Percentiles rank a stretch among this genome's conserved stretches.
phyloP scores from a whole-genome alignment of 2,113 vertebrate species.

The Caranx melampygus region DNA sequence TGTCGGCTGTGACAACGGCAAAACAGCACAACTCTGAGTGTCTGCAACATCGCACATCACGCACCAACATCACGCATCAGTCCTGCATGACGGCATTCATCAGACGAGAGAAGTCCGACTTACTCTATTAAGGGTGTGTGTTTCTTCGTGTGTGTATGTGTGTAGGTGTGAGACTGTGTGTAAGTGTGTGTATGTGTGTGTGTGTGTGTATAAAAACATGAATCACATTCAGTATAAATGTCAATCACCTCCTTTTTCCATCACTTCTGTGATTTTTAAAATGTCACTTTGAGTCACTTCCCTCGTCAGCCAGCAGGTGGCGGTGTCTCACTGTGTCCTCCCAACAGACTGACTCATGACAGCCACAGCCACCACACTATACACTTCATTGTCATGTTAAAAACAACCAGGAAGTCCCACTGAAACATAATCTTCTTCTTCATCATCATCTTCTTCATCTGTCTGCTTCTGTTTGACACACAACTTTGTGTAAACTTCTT shows the following conservation, averaged over 20 bases:
- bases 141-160: not conserved
- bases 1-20: not conserved
- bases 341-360: conserved; percentile 19
- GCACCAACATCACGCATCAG: too few relatives aligned
- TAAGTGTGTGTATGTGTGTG: not conserved
- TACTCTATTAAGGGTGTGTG: not conserved
- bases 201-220: too few relatives aligned
- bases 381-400: conserved; percentile 1
- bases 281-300: not conserved
- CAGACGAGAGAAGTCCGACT: not conserved
- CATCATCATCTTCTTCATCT: not conserved
- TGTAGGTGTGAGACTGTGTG: too few relatives aligned
- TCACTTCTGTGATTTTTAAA: not conserved
- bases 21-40: not conserved
- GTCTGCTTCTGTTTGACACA: not conserved
- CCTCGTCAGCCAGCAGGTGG: conserved; percentile 70
- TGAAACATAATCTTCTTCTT: conserved; percentile 1
- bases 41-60: not conserved
- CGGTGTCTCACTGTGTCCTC: conserved; percentile 36
- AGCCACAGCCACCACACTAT: not conserved
- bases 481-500: not conserved
- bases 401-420: not conserved
- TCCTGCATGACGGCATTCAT: not conserved
- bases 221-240: too few relatives aligned
- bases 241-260: not conserved